Conservation (phyloP, 2,113 vertebrate genomes). For the Myrmecobius fasciatus region DNA sequence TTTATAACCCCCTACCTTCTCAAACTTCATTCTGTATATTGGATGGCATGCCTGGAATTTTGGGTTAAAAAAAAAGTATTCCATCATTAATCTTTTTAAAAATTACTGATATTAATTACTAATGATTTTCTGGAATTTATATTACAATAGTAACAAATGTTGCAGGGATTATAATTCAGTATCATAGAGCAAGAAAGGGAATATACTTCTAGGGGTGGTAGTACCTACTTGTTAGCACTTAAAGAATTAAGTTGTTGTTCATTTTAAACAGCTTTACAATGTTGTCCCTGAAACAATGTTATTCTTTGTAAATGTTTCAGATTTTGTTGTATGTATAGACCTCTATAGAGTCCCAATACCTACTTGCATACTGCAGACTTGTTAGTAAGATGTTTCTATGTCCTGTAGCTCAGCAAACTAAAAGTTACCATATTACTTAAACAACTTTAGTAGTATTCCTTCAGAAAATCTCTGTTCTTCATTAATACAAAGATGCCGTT, state of each 20-base stretch:
- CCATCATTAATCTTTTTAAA: neutral
- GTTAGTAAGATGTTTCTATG: constrained; percentile 7
- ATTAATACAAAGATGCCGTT: constrained; percentile 34
- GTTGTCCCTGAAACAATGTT: neutral
- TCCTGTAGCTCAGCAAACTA: constrained; percentile 38
- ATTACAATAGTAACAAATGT: neutral
- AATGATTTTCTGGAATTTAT: neutral
- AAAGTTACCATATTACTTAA: constrained; percentile 17
- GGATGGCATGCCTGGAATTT: neutral
- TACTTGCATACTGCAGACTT: constrained; percentile 21
- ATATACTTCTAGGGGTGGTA: neutral
- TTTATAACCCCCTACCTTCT: neutral
- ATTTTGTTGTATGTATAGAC: constrained; percentile 1
- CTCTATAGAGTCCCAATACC: neutral
- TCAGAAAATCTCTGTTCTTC: constrained; percentile 13
- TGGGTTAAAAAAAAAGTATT: neutral
- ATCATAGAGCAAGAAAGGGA: neutral
- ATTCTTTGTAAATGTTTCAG: neutral
- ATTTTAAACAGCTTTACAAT: neutral
- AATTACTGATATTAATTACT: constrained; percentile 10
- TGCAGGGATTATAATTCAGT: neutral
- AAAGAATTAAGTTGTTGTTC: neutral
- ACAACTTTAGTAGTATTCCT: constrained; percentile 28
- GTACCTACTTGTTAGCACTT: neutral
- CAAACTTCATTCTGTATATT: neutral